Conservation (phyloP, 2,113 vertebrate genomes). For the Bos javanicus region DNA sequence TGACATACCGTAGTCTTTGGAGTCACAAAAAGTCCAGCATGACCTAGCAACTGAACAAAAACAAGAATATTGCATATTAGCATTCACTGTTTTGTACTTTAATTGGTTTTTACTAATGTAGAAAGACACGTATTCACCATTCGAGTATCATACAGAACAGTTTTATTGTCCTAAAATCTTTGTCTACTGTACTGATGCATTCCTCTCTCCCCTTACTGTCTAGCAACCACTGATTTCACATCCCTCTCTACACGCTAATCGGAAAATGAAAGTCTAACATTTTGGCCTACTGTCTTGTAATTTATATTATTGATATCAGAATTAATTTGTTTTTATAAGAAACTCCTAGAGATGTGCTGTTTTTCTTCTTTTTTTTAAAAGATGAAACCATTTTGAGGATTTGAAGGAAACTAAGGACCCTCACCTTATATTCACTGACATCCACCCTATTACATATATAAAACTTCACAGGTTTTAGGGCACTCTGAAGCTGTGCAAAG, state of each 20-base stretch:
- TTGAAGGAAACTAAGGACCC: neutral
- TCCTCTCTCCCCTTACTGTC: neutral
- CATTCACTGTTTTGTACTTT: neutral
- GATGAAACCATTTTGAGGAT: neutral
- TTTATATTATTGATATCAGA: neutral
- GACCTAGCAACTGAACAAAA: neutral
- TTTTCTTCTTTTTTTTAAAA: neutral
- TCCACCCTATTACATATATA: neutral
- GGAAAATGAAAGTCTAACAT: neutral
- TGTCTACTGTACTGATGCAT: neutral
- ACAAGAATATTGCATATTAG: neutral
- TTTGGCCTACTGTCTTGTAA: neutral
- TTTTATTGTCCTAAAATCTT: neutral
- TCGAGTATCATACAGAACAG: neutral
- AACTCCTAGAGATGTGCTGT: neutral
- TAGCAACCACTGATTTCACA: neutral
- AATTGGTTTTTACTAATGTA: neutral
- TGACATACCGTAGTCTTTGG: accelerated
- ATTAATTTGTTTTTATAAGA: neutral
- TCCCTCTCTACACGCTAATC: neutral
- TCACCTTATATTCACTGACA: neutral
- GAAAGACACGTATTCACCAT: neutral
- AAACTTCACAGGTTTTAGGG: neutral
- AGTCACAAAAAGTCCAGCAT: accelerated
- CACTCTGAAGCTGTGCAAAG: neutral